Percentiles rank a stretch among this genome's conserved stretches.
These are phyloP conservation scores for Castor canadensis DNA, from an alignment of 2,113 vertebrate species.

Conservation along the genomic window DNA sequence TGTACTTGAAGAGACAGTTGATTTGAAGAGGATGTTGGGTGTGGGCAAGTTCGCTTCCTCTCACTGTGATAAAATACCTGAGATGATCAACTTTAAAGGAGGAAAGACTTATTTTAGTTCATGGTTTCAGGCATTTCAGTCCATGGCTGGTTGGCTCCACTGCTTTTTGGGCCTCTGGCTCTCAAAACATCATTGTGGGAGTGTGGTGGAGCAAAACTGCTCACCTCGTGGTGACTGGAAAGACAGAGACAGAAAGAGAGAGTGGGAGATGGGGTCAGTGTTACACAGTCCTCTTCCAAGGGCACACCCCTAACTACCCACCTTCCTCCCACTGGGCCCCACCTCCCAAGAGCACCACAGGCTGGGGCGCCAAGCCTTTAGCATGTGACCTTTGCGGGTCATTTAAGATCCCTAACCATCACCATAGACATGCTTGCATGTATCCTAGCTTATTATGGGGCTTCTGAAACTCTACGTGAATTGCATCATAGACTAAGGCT, in stretches of 20 bases:
- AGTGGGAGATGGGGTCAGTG: neutral
- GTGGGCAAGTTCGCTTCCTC: neutral
- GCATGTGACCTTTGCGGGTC: neutral
- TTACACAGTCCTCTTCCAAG: neutral
- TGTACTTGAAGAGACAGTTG: neutral
- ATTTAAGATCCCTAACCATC: neutral
- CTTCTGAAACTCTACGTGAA: neutral
- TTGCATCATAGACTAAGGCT: neutral
- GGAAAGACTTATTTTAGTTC: neutral
- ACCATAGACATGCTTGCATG: neutral
- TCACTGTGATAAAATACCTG: neutral
- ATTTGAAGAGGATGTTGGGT: neutral
- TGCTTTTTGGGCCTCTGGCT: neutral
- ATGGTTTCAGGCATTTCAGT: neutral
- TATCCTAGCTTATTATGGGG: neutral
- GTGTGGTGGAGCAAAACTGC: neutral
- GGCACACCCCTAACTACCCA: neutral
- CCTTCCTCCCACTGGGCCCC: neutral
- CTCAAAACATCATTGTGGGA: neutral
- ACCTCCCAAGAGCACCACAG: neutral
- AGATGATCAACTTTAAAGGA: neutral
- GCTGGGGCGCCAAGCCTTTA: neutral
- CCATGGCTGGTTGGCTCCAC: neutral
- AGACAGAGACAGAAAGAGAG: neutral
- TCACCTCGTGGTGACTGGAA: neutral